Percentiles rank a stretch among this genome's conserved stretches.
These are phyloP conservation scores for Pitta sordida DNA, from an alignment of 2,113 vertebrate species.

Conservation along the genomic window DNA sequence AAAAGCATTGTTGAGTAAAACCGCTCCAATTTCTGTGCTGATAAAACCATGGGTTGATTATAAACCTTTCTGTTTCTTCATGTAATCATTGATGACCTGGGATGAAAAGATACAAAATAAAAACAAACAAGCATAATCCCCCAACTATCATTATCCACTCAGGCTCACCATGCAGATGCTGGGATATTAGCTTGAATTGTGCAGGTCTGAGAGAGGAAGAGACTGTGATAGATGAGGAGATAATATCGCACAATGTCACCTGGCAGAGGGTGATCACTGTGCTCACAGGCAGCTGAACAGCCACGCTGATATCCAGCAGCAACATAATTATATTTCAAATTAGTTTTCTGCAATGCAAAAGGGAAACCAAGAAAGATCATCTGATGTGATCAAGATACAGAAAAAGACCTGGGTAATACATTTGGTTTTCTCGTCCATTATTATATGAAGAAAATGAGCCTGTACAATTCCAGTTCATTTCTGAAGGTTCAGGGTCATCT, in stretches of 20 bases:
- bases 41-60: slow-evolving; percentile 7
- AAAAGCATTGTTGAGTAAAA: slow-evolving; percentile 31
- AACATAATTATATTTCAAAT: slow-evolving; percentile 65
- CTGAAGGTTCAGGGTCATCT: slow-evolving; percentile 34
- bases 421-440: not conserved
- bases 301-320: slow-evolving; percentile 5
- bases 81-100: not conserved
- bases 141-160: not conserved
- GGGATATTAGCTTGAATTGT: slow-evolving; percentile 39
- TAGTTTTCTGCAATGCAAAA: slow-evolving; percentile 56
- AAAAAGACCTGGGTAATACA: not conserved
- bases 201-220: not conserved
- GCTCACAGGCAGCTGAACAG: not conserved
- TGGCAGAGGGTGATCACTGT: slow-evolving; percentile 3
- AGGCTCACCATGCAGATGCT: not conserved
- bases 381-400: slow-evolving; percentile 3
- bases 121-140: not conserved
- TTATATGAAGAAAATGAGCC: slow-evolving; percentile 21
- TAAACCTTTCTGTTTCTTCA: not conserved
- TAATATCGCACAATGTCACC: slow-evolving; percentile 32
- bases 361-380: slow-evolving; percentile 32
- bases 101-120: not conserved
- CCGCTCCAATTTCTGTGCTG: not conserved
- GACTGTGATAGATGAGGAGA: slow-evolving; percentile 6
- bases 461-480: slow-evolving; percentile 15